Percentiles rank a stretch among this genome's conserved stretches.
These are phyloP conservation scores for human DNA, from an alignment of 2,113 vertebrate genomes.

Conservation along the genomic window DNA sequence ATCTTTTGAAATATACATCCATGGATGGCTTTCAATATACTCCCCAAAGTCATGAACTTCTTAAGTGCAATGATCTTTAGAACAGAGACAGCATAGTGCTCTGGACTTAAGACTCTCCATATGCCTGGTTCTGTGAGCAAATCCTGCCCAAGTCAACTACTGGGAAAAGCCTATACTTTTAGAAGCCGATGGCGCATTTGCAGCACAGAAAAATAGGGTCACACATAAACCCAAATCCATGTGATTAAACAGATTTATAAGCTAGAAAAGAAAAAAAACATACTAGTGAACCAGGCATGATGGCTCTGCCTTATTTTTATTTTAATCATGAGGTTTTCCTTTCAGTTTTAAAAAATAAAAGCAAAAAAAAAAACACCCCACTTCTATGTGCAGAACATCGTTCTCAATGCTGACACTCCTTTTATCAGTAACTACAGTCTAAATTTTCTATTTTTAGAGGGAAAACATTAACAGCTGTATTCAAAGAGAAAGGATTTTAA, in stretches of 20 bases:
- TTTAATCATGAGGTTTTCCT: slow-evolving; percentile 11
- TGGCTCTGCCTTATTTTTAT: neutral
- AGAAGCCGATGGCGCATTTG: neutral
- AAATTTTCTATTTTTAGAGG: slow-evolving; percentile 20
- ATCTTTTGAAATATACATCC: neutral
- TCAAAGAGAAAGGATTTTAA: slow-evolving; percentile 25
- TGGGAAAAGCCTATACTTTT: neutral
- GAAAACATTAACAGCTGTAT: neutral
- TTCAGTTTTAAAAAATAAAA: neutral
- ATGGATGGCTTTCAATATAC: neutral
- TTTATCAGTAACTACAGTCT: slow-evolving; percentile 10
- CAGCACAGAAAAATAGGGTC: neutral
- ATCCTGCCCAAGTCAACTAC: neutral
- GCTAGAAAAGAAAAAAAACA: neutral
- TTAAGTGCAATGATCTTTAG: neutral
- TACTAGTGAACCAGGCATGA: neutral
- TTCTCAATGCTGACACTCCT: neutral
- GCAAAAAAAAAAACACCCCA: neutral
- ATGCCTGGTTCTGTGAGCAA: neutral
- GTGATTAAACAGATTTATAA: slow-evolving; percentile 10
- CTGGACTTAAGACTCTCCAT: neutral
- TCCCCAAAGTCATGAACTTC: neutral
- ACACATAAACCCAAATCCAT: neutral
- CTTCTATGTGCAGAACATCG: neutral
- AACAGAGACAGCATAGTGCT: neutral